Conservation (phyloP, 2,888 invertebrate genomes). For the Agrochola lychnidis region DNA sequence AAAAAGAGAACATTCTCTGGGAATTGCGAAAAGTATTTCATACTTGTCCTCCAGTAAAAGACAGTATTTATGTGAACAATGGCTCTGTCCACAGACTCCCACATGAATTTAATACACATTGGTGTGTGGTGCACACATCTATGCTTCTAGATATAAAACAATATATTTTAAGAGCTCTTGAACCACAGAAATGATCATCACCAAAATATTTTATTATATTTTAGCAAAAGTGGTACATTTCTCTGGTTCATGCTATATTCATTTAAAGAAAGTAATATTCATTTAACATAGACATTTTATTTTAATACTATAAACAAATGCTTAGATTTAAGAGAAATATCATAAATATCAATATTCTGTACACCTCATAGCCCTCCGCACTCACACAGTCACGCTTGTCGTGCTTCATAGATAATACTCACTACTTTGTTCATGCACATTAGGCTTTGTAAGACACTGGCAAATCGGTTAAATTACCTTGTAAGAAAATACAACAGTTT, state of each 20-base stretch:
- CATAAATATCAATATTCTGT: constrained; percentile 29
- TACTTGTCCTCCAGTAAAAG: background rate
- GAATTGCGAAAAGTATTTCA: background rate
- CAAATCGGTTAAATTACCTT: background rate
- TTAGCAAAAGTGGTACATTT: constrained; percentile 1
- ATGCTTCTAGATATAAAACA: constrained; percentile 65
- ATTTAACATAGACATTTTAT: constrained; percentile 18
- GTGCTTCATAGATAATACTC: constrained; percentile 63
- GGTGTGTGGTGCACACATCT: constrained; percentile 81
- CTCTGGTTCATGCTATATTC: constrained; percentile 38
- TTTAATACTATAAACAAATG: constrained; percentile 6
- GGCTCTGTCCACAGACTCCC: constrained; percentile 72
- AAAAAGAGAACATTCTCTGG: background rate
- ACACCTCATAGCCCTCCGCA: constrained; percentile 70
- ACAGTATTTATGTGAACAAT: constrained; percentile 19
- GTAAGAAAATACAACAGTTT: background rate
- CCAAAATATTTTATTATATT: background rate
- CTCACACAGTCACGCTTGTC: constrained; percentile 72
- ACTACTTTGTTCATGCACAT: constrained; percentile 32
- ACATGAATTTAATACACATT: constrained; percentile 73
- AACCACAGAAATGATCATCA: constrained; percentile 7
- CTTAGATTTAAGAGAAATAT: constrained; percentile 14
- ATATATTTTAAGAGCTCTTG: constrained; percentile 8
- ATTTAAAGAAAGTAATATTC: constrained; percentile 19
- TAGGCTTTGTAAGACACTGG: constrained; percentile 8